These are phyloP conservation scores for Bellardia bayeri DNA, from an alignment of 2,888 invertebrate genomes.

Conservation along the genomic window DNA sequence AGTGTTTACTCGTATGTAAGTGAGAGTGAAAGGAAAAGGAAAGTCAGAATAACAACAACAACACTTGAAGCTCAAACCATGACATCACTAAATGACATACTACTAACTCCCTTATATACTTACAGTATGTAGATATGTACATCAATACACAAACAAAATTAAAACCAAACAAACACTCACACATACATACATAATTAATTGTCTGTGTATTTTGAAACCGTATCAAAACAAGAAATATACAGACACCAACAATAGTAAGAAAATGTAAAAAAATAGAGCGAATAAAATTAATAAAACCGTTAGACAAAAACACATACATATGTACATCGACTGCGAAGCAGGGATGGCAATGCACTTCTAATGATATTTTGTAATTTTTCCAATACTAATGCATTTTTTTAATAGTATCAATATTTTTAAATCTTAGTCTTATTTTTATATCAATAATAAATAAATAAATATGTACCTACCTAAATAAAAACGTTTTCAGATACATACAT, in stretches of 20 bases:
- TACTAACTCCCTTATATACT: neutral
- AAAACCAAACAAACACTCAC: neutral
- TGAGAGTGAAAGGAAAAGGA: conserved; percentile 7
- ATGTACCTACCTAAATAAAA: no score
- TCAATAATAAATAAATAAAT: no score
- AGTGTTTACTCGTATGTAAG: no score
- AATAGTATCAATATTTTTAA: no score
- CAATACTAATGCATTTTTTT: no score
- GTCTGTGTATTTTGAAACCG: neutral
- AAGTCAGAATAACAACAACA: neutral
- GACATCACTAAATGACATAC: conserved; percentile 73
- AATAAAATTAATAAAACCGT: conserved; percentile 52
- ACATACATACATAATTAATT: neutral
- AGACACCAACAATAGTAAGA: neutral
- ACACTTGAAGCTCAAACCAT: conserved; percentile 71
- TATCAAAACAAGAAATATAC: neutral
- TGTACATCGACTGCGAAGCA: neutral
- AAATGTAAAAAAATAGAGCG: neutral
- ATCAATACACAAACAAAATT: neutral
- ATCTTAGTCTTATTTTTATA: no score
- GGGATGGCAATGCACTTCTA: no score
- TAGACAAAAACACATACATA: neutral
- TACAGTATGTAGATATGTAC: no score
- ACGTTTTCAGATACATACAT: no score
- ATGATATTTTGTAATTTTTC: no score